Conservation (phyloP, 2,797 vertebrate genomes). For the Sebastes hubbsi region DNA sequence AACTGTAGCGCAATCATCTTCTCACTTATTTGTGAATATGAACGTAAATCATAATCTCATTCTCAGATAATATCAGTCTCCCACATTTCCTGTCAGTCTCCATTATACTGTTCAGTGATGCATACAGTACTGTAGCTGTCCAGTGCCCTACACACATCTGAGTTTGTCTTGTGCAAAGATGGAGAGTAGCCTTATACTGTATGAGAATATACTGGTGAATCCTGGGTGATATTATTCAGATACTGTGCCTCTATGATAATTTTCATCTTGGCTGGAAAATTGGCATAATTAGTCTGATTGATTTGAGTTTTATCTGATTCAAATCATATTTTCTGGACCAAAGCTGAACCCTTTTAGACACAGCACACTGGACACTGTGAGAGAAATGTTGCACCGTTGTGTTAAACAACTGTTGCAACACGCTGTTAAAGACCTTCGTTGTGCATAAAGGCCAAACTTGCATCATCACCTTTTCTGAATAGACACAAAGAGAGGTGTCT, state of each 20-base stretch:
- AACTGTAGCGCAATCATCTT: background rate
- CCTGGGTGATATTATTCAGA: background rate
- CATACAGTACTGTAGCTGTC: constrained; percentile 16
- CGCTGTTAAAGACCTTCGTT: background rate
- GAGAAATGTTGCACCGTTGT: background rate
- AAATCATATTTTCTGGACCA: constrained; percentile 1
- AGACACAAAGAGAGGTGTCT: background rate
- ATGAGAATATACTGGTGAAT: background rate
- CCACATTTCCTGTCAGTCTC: constrained; percentile 21
- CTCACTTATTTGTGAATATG: background rate
- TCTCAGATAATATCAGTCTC: background rate
- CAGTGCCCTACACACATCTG: constrained; percentile 1
- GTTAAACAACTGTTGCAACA: background rate
- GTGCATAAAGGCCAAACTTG: background rate
- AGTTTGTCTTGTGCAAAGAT: constrained; percentile 16
- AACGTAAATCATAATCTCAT: constrained; percentile 5
- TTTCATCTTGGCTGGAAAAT: background rate
- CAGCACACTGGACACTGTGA: background rate
- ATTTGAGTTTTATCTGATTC: background rate
- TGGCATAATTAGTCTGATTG: background rate
- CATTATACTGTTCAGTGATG: constrained; percentile 25
- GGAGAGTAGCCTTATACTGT: background rate
- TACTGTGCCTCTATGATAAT: background rate
- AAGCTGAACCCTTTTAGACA: background rate
- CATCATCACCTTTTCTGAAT: background rate